These are phyloP conservation scores for Cosmopolites sordidus DNA, from an alignment of 2,888 invertebrate species.

Conservation along the genomic window DNA sequence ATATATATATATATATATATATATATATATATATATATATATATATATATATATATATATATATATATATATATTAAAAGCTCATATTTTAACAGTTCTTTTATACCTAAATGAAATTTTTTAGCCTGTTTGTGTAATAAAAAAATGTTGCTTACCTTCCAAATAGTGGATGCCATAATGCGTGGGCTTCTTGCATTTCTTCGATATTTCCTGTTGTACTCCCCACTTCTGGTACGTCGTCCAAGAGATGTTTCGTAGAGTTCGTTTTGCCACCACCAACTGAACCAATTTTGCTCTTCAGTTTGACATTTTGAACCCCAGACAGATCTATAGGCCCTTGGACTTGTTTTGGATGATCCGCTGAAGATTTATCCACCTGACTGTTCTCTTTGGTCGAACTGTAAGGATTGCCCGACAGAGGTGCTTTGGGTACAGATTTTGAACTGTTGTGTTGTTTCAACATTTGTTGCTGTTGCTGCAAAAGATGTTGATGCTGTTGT, in stretches of 20 bases:
- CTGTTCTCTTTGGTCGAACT: slow-evolving; percentile 1
- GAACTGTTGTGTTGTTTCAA: slow-evolving; percentile 1
- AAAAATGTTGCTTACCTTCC: slow-evolving; percentile 69
- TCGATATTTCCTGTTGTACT: slow-evolving; percentile 61
- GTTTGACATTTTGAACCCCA: slow-evolving; percentile 39
- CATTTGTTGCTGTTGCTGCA: slow-evolving; percentile 17
- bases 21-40: too few relatives aligned
- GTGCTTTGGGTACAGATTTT: neutral
- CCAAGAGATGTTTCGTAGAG: slow-evolving; percentile 40
- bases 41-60: too few relatives aligned
- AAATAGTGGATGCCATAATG: slow-evolving; percentile 81
- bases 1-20: too few relatives aligned
- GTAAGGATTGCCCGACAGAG: neutral
- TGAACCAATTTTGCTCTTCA: slow-evolving; percentile 43
- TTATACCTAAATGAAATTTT: too few relatives aligned
- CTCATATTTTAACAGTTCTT: too few relatives aligned
- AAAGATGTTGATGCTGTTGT: slow-evolving; percentile 15
- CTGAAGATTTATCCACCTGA: slow-evolving; percentile 6
- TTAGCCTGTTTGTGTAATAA: too few relatives aligned
- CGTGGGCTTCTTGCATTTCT: slow-evolving; percentile 56
- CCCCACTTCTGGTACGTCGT: slow-evolving; percentile 60
- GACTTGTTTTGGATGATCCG: slow-evolving; percentile 9
- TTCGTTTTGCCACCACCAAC: slow-evolving; percentile 5
- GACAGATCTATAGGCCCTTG: slow-evolving; percentile 48
- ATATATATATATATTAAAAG: too few relatives aligned